phyloP scores from a whole-genome alignment of 2,797 vertebrate genomes.

The Neopelma chrysocephalum region DNA sequence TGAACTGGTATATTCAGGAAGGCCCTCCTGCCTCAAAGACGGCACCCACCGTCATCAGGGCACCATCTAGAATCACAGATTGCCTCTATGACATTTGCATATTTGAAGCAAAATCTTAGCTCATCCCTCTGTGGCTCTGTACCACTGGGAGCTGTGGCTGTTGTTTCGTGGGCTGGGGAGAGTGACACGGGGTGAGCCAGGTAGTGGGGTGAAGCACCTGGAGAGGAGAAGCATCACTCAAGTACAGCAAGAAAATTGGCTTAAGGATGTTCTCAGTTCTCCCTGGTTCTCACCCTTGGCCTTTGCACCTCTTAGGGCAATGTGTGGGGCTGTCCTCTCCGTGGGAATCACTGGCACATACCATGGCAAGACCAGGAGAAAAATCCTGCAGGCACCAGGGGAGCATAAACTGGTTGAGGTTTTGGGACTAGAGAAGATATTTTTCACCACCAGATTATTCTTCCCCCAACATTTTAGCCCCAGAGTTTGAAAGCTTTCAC shows the following conservation, averaged over 20 bases:
- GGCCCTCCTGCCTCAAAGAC: neutral
- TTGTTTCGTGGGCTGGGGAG: neutral
- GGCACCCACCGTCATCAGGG: neutral
- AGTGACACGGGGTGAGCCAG: accelerated
- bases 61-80: neutral
- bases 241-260: neutral
- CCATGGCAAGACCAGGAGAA: accelerated
- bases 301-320: neutral
- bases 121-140: neutral
- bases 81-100: neutral
- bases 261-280: neutral
- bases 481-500: neutral
- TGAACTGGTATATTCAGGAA: neutral
- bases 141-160: accelerated
- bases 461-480: neutral
- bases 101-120: neutral
- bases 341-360: neutral
- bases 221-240: neutral
- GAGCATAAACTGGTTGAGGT: neutral
- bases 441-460: neutral
- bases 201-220: neutral
- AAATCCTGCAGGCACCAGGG: neutral
- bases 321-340: neutral
- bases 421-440: neutral
- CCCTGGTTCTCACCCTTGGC: neutral